A percentile compares a stretch with the other conserved stretches of the same genome.
These are phyloP conservation scores for Leucosticte australis DNA, from an alignment of 2,113 vertebrate species.

Conservation along the genomic window DNA sequence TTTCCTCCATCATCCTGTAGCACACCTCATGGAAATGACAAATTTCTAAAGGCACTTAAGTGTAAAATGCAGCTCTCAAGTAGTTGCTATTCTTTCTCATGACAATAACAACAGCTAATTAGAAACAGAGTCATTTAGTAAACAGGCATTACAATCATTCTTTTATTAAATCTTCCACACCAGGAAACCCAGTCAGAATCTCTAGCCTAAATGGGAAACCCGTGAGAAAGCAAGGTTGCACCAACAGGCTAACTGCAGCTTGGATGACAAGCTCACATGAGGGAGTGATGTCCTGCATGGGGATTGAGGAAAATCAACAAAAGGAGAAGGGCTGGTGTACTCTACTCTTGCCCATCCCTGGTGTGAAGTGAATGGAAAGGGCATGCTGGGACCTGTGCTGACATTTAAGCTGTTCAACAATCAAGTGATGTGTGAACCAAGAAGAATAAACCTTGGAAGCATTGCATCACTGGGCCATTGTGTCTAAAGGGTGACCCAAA, in stretches of 20 bases:
- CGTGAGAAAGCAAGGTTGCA: not conserved
- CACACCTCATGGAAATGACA: not conserved
- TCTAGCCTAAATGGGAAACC: not conserved
- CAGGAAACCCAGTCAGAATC: not conserved
- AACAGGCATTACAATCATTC: not conserved
- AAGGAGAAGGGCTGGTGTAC: not conserved
- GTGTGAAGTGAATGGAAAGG: not conserved
- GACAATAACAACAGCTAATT: not conserved
- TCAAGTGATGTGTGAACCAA: not conserved
- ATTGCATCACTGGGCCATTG: accelerated
- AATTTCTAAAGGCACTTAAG: not conserved
- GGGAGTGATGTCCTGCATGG: not conserved
- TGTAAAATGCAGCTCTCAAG: not conserved
- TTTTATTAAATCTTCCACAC: not conserved
- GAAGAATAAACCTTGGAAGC: not conserved
- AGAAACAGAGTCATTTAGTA: not conserved
- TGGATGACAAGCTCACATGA: not conserved
- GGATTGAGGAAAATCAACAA: not conserved
- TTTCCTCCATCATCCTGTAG: not conserved
- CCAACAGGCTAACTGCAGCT: not conserved
- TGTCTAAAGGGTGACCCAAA: not conserved
- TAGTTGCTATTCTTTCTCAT: not conserved
- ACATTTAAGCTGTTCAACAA: not conserved
- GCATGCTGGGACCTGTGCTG: accelerated
- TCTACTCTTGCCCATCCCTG: not conserved